Percentiles rank a stretch among this genome's conserved stretches.
These are phyloP conservation scores for Thamnophis elegans DNA, from an alignment of 2,797 vertebrate species.

Conservation along the genomic window DNA sequence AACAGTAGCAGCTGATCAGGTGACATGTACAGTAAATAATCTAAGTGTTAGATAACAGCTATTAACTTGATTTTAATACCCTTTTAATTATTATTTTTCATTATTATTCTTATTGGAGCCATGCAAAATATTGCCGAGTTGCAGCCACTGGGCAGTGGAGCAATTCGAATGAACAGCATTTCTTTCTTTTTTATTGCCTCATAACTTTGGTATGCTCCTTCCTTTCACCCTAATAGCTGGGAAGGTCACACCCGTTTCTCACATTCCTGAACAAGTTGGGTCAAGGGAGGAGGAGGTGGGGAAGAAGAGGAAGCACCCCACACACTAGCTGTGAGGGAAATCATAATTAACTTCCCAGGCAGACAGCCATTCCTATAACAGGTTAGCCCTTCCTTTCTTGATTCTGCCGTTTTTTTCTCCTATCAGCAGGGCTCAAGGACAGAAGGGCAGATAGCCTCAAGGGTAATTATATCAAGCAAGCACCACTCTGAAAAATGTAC, in stretches of 20 bases:
- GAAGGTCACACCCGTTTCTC: constrained; percentile 73
- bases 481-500: constrained; percentile 24
- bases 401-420: constrained; percentile 21
- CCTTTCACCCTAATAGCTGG: constrained; percentile 70
- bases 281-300: constrained; percentile 63
- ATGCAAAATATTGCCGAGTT: constrained; percentile 69
- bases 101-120: constrained; percentile 53
- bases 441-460: constrained; percentile 14
- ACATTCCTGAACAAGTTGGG: constrained; percentile 70
- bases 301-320: constrained; percentile 62
- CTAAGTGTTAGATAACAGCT: background rate
- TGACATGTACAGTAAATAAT: background rate
- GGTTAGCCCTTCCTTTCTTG: constrained; percentile 61
- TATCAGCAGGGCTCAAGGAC: background rate
- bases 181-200: constrained; percentile 44
- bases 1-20: background rate
- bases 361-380: constrained; percentile 55
- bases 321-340: constrained; percentile 62
- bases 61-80: constrained; percentile 36
- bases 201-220: constrained; percentile 73
- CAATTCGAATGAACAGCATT: constrained; percentile 57
- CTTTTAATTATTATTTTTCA: constrained; percentile 39
- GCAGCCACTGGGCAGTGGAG: constrained; percentile 65
- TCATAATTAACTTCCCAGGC: constrained; percentile 65
- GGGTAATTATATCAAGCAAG: constrained; percentile 3